Base-by-base conservation (phyloP, 2,888 invertebrate species). In the Catotricha subobsoleta region DNA sequence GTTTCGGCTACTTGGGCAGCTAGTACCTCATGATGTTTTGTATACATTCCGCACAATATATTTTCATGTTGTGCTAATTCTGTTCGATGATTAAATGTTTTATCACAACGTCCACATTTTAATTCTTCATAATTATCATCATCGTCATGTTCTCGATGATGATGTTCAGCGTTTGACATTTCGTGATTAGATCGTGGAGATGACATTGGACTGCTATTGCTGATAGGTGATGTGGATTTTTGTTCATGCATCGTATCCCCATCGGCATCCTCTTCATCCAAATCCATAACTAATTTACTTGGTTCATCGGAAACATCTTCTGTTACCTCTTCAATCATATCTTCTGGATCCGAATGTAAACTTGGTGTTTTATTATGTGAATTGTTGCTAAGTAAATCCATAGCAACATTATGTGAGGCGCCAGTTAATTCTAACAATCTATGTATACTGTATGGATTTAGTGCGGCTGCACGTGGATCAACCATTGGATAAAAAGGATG, bases 21-120 rank as follows among this genome's bases (percentile, higher is more conserved):
- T 19, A 52, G 55, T 46, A 79, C 60, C n/a, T 78, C 76, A 63
- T 80, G 80, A 49, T 76, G 76, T 55, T 73, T 70, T 48, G 70
- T 59, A 49, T 72, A 71, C 43, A 47, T 37, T 18, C 70, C 70
- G 50, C 72, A 72, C 18, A 70, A 57, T 40, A 72, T 66, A 53
- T 76, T 80, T 52, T 83, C 82, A 52, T 83, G 83, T 50, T 80
- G 78, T 51, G 78, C 65, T 43, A 77, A 58, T 45, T 73, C 74
- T 31, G 66, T 67, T 48, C 67, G 69, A 49, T 66, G 69, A 46
- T 64, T 67, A 50, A 76, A 77, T 25, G 60, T 58, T 47, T 67
- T 66, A 48, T 69, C 68, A 54, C 77, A 78, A 50, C 67, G 69
- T 38, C 60, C 57, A 58, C 77, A 78, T 45, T 64, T 67, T 40